These are phyloP conservation scores for Phengaris alcon DNA, from an alignment of 2,888 invertebrate species.

Conservation along the genomic window DNA sequence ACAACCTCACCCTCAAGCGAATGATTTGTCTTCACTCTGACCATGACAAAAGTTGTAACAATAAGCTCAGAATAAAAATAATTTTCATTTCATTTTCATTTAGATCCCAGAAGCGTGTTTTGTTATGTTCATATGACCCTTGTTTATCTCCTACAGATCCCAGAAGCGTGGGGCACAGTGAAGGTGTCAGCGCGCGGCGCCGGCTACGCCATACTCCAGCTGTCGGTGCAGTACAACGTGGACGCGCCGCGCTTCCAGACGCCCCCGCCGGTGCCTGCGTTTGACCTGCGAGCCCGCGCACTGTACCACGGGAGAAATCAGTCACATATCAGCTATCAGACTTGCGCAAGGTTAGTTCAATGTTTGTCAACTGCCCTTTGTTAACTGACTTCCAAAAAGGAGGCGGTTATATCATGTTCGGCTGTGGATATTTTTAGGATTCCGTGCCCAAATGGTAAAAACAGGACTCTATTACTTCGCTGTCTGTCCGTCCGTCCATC, in stretches of 20 bases:
- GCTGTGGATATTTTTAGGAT: no score
- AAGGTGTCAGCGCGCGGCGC: constrained; percentile 95
- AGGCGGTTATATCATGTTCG: no score
- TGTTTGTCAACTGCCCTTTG: no score
- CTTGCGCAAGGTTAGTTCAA: constrained; percentile 85
- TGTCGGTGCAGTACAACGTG: constrained; percentile 95
- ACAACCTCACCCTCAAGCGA: constrained; percentile 87
- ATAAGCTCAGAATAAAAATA: no score
- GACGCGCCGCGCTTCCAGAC: constrained; percentile 91
- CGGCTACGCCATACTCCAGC: constrained; percentile 95
- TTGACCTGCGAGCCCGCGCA: constrained; percentile 86
- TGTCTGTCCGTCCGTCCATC: no score
- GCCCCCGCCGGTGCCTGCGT: constrained; percentile 88
- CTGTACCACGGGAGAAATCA: constrained; percentile 93
- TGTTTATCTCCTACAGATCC: constrained; percentile 79
- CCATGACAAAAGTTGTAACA: no score
- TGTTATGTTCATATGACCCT: background rate
- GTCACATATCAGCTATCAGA: constrained; percentile 92
- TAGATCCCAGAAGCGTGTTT: no score
- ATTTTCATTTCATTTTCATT: no score
- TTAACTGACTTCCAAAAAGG: no score
- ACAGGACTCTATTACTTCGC: no score
- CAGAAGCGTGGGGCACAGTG: constrained; percentile 95
- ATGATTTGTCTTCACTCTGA: no score
- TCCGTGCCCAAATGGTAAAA: no score